Evolutionary conservation across 2,888 invertebrate genomes (phyloP).

Genomic region (Macrosoma leucophasiata): DNA sequence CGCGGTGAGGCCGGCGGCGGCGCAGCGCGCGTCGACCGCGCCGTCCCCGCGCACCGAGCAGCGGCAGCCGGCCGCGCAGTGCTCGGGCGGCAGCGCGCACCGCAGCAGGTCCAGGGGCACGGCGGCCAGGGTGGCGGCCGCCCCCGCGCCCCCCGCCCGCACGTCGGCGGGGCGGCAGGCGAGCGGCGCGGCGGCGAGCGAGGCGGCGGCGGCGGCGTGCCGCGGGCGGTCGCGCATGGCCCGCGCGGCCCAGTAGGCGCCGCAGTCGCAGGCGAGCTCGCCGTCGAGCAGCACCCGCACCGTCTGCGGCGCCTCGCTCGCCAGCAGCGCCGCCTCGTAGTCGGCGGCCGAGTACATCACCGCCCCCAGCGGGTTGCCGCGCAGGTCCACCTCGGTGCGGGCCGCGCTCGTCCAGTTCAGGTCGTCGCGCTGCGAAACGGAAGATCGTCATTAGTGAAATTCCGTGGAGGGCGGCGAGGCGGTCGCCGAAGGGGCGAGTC

Average conservation of each 20-base stretch:
- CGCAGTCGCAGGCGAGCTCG: conserved; percentile 31
- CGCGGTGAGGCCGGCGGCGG: conserved; percentile 15
- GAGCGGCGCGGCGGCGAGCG: conserved; percentile 13
- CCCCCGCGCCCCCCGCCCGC: conserved; percentile 6
- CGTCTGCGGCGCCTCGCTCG: too few species aligned
- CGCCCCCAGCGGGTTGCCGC: conserved; percentile 20
- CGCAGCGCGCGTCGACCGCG: conserved; percentile 18
- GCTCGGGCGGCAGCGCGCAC: conserved; percentile 7
- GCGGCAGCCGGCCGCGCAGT: conserved; percentile 16
- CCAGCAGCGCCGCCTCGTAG: conserved; percentile 19
- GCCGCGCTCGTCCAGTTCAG: conserved; percentile 18
- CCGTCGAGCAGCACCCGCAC: conserved; percentile 11
- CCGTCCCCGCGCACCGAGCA: conserved; percentile 12
- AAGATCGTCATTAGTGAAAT: not conserved
- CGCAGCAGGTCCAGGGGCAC: conserved; percentile 3
- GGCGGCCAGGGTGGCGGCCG: conserved; percentile 10
- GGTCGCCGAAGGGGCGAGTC: too few species aligned
- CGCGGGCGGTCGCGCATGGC: conserved; percentile 22
- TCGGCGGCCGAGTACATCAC: conserved; percentile 17
- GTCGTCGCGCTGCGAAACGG: conserved; percentile 18
- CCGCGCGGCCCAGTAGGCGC: conserved; percentile 29
- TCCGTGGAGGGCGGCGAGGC: not conserved
- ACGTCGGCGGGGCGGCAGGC: conserved; percentile 16
- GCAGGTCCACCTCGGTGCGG: conserved; percentile 23
- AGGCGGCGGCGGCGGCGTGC: conserved; percentile 12